Evolutionary conservation across 1,140 invertebrate species (phyloP).

Genomic region (Magallana angulata): DNA sequence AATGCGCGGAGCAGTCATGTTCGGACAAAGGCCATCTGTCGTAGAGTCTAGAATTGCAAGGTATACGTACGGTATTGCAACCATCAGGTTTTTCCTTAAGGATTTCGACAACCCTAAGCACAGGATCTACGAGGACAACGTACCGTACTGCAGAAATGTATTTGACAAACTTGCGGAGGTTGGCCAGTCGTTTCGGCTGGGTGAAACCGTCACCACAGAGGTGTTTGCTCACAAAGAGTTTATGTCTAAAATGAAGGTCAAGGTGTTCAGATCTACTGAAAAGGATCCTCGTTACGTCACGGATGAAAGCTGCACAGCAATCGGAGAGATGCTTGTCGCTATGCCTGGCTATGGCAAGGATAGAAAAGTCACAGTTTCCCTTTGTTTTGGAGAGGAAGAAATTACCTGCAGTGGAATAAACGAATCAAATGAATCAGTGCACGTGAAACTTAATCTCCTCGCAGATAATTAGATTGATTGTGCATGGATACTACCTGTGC

Average conservation of each 20-base stretch:
- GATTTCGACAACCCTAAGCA: neutral
- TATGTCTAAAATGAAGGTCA: conserved; percentile 38
- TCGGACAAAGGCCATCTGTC: conserved; percentile 14
- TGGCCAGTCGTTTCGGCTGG: conserved; percentile 20
- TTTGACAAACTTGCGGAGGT: conserved; percentile 32
- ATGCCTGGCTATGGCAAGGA: conserved; percentile 47
- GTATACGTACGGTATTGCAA: neutral
- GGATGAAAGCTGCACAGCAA: conserved; percentile 16
- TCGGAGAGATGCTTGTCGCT: conserved; percentile 42
- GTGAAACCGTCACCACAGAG: conserved; percentile 9
- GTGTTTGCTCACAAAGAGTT: neutral
- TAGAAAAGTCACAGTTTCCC: conserved; percentile 40
- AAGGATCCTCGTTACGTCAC: conserved; percentile 47
- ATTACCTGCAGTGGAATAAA: conserved; percentile 26
- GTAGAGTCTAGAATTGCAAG: conserved; percentile 13
- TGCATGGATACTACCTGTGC: too few species aligned
- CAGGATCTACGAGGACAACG: neutral
- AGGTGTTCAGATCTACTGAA: conserved; percentile 44
- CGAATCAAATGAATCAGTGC: neutral
- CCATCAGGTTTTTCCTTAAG: conserved; percentile 12
- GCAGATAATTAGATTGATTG: neutral
- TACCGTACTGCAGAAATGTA: conserved; percentile 25
- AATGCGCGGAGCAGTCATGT: conserved; percentile 1
- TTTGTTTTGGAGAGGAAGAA: conserved; percentile 49
- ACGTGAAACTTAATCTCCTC: neutral